Conservation (phyloP, 2,888 invertebrate genomes). For the Glyphotaelius pellucidus region DNA sequence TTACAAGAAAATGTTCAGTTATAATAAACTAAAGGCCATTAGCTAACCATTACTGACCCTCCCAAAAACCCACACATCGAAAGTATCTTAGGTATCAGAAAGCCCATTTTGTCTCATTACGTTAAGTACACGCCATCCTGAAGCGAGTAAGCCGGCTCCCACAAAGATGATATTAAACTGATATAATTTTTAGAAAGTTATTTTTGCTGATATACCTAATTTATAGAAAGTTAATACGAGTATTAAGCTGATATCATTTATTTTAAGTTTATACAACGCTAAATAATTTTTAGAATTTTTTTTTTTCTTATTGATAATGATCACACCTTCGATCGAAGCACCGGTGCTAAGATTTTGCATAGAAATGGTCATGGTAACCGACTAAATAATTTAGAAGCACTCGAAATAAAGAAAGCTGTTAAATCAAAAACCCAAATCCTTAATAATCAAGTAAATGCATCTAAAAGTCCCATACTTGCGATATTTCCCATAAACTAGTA, state of each 20-base stretch:
- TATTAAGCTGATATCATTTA: neutral
- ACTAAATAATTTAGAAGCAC: no score
- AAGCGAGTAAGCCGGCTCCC: neutral
- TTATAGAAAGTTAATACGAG: slow-evolving; percentile 2
- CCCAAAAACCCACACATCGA: neutral
- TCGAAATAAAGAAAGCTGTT: no score
- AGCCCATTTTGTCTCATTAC: neutral
- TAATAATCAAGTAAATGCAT: no score
- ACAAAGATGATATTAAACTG: neutral
- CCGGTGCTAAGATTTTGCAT: no score
- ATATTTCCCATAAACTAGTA: no score
- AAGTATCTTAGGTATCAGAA: neutral
- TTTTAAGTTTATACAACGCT: no score
- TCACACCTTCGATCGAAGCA: no score
- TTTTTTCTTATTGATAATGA: no score
- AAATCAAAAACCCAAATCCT: no score
- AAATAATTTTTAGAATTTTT: no score
- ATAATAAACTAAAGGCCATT: neutral
- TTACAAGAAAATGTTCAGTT: neutral
- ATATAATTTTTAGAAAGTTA: neutral
- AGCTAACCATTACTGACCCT: neutral
- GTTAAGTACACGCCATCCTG: neutral
- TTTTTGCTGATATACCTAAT: neutral
- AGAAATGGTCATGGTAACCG: no score
- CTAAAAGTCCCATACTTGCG: no score